Conservation (phyloP, 2,797 vertebrate species). For the Onychomys leucogaster region DNA sequence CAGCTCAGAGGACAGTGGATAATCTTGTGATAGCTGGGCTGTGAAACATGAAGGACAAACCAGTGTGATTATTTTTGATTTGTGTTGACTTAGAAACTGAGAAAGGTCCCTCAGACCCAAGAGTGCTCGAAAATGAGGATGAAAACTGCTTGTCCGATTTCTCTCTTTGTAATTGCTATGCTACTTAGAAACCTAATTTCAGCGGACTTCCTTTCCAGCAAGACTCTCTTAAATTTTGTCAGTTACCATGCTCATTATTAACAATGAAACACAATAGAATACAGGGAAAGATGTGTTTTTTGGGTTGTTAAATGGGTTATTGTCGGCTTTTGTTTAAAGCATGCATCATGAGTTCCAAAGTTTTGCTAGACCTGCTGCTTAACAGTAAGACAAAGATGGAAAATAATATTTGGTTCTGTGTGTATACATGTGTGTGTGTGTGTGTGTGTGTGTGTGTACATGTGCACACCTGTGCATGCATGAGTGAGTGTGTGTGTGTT, state of each 20-base stretch:
- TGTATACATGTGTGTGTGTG: background rate
- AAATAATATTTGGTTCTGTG: background rate
- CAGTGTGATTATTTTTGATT: slow-evolving; percentile 86
- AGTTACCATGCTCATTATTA: slow-evolving; percentile 61
- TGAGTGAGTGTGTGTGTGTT: background rate
- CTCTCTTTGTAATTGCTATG: slow-evolving; percentile 22
- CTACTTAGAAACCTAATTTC: slow-evolving; percentile 70
- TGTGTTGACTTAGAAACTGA: slow-evolving; percentile 86
- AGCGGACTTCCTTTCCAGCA: slow-evolving; percentile 17
- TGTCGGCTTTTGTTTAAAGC: slow-evolving; percentile 68
- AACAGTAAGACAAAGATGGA: background rate
- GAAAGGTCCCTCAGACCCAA: slow-evolving; percentile 81
- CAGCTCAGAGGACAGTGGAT: slow-evolving; percentile 86
- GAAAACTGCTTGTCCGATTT: slow-evolving; percentile 51
- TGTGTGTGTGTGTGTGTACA: no score
- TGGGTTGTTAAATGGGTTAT: slow-evolving; percentile 53
- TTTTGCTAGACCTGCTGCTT: background rate
- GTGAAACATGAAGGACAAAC: slow-evolving; percentile 93
- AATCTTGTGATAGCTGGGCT: slow-evolving; percentile 92
- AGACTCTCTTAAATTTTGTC: slow-evolving; percentile 66
- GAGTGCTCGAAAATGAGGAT: slow-evolving; percentile 75
- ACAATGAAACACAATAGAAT: slow-evolving; percentile 44
- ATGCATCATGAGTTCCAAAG: background rate
- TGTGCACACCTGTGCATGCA: background rate
- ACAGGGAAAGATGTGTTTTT: background rate